A percentile compares a stretch with the other conserved stretches of the same genome.
Evolutionary conservation across 2,797 vertebrate genomes (phyloP).

Genomic region (Microcaecilia unicolor): DNA sequence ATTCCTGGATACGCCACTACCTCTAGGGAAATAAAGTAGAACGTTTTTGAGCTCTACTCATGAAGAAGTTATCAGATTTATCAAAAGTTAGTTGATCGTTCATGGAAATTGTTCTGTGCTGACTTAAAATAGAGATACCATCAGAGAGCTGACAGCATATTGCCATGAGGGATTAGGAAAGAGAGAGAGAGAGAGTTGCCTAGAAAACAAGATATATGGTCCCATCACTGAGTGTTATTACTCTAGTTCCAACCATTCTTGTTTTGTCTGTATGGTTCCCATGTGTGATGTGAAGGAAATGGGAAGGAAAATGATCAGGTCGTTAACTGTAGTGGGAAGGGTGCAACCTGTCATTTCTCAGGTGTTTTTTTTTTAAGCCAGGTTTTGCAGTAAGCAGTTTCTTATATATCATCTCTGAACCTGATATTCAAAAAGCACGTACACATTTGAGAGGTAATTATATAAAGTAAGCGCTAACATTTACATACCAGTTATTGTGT

Average conservation of each 20-base stretch:
- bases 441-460: too few species aligned
- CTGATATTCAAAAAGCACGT: too few species aligned
- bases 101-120: neutral
- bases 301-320: conserved; percentile 26
- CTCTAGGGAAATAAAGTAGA: too few species aligned
- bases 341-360: conserved; percentile 14
- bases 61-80: neutral
- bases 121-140: conserved; percentile 6
- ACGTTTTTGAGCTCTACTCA: too few species aligned
- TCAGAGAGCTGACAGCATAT: conserved; percentile 2
- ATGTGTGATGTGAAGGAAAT: conserved; percentile 24
- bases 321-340: conserved; percentile 14
- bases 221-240: conserved; percentile 10
- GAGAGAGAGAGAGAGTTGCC: conserved; percentile 16
- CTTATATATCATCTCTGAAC: conserved; percentile 17
- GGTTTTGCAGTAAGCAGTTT: neutral
- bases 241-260: conserved; percentile 13
- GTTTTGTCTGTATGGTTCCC: conserved; percentile 13
- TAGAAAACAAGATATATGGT: conserved; percentile 10
- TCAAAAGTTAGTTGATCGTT: neutral
- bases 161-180: conserved; percentile 10
- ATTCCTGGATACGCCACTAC: too few species aligned
- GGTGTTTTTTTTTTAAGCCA: conserved; percentile 1
- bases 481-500: too few species aligned
- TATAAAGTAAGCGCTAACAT: too few species aligned